Base-by-base conservation (phyloP, 2,888 invertebrate genomes). In the Gryllus longicercus region DNA sequence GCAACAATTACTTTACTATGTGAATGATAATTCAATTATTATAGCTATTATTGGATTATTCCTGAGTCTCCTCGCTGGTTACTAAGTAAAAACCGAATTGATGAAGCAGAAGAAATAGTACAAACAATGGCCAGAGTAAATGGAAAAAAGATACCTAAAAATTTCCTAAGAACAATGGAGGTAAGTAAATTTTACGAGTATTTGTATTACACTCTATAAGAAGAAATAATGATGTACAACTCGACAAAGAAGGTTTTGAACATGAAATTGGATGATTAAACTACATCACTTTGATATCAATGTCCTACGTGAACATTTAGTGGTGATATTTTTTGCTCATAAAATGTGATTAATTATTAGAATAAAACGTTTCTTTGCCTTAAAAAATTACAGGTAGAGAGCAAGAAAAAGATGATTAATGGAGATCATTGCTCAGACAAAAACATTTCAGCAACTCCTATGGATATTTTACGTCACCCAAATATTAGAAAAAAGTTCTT, bases 21-120 rank as follows among this genome's bases (percentile, higher is more conserved):
- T 38, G 38, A 38, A 38, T 38, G 8, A 38, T 38, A 38, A 38
- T 38, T 5, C 3, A 38, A 74, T 79, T 76, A 49, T 75, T 82
- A 0, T 86, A 91, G 91, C 82, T 91, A 89, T 83, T 91, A 90
- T 85, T 92, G 92, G 91, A 88, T 93, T 75, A 90, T 93, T 82
- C 93, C 93, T 12, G 93, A 93, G 85, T 93, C 93, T 77, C 92
- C 93, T 2, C 87, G 93, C 82, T 93, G 93, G 93, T 86, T 92
- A 25, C 90, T 92, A 11, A 90, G 92, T 49, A 89, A 91, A 84
- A 91, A 92, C 49, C 88, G 91, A 76, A 89, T 92, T 83, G 91
- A 91, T 79, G 92, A 93, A 83, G 93, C 93, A 0, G 91, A 91
- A 84, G 90, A 89, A 78, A 91, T 92, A 11, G 87, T 92, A 5